A percentile compares a stretch with the other conserved stretches of the same genome.
These are phyloP conservation scores for Nycteola revayana DNA, from an alignment of 2,888 invertebrate genomes.

Conservation along the genomic window DNA sequence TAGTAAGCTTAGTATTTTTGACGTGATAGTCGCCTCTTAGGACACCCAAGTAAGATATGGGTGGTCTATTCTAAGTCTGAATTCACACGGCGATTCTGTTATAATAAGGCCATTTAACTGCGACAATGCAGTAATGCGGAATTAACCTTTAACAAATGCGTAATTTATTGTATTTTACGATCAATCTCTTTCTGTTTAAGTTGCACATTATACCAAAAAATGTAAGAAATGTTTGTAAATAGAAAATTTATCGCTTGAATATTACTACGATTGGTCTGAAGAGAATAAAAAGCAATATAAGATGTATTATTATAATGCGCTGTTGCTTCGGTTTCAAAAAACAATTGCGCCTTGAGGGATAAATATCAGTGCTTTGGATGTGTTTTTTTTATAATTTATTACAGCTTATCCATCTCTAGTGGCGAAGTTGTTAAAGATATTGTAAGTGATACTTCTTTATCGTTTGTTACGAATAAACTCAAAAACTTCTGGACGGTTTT, in stretches of 20 bases:
- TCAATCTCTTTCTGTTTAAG: slow-evolving; percentile 24
- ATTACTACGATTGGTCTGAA: slow-evolving; percentile 30
- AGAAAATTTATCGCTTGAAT: slow-evolving; percentile 36
- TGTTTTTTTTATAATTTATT: slow-evolving; percentile 42
- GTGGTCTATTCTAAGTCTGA: no score
- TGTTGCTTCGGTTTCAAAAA: slow-evolving; percentile 13
- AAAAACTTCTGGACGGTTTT: no score
- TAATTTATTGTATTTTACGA: slow-evolving; percentile 29
- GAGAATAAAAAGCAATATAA: slow-evolving; percentile 39
- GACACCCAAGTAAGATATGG: no score
- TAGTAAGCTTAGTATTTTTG: no score
- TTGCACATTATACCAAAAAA: slow-evolving; percentile 20
- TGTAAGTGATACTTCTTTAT: no score
- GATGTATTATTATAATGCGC: slow-evolving; percentile 18
- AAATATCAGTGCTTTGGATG: slow-evolving; percentile 33
- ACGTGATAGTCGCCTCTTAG: no score
- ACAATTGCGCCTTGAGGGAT: slow-evolving; percentile 27
- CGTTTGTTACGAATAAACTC: no score
- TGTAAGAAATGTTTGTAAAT: slow-evolving; percentile 31
- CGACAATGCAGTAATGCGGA: slow-evolving; percentile 1
- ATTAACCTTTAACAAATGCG: no score
- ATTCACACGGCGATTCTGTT: no score
- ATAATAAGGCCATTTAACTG: neutral
- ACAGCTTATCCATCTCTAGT: slow-evolving; percentile 19
- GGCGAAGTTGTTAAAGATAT: slow-evolving; percentile 2